Percentiles rank a stretch among this genome's conserved stretches.
These are phyloP conservation scores for Dryocosmus kuriphilus DNA, from an alignment of 2,888 invertebrate genomes.

Conservation along the genomic window DNA sequence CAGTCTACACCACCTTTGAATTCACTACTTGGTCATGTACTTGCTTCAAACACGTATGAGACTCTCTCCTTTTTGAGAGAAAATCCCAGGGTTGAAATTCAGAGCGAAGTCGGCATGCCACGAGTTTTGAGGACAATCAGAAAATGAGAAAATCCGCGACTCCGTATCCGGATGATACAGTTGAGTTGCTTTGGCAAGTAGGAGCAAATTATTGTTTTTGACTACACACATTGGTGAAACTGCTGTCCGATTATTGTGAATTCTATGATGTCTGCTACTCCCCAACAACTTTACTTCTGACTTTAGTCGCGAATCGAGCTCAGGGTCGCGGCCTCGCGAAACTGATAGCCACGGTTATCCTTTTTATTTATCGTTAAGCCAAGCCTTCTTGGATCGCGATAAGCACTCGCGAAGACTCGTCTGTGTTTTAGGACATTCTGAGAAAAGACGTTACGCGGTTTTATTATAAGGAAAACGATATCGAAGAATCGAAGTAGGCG, in stretches of 20 bases:
- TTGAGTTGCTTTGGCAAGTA: constrained; percentile 19
- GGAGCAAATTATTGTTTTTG: constrained; percentile 5
- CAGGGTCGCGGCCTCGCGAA: constrained; percentile 35
- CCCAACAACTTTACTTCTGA: constrained; percentile 13
- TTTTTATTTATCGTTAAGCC: constrained; percentile 30
- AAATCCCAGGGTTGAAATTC: constrained; percentile 4
- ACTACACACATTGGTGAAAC: neutral
- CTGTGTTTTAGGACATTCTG: neutral
- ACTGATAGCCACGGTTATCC: constrained; percentile 22
- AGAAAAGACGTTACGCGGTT: neutral
- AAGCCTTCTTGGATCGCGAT: constrained; percentile 14
- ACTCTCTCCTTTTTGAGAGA: neutral
- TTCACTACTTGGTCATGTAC: constrained; percentile 10
- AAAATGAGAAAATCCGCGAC: constrained; percentile 29
- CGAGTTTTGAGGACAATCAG: neutral
- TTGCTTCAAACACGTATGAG: neutral
- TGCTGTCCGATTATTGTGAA: neutral
- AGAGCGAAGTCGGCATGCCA: constrained; percentile 12
- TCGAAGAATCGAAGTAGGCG: constrained; percentile 8
- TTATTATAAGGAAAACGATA: neutral
- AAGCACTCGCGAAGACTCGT: neutral
- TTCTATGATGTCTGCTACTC: neutral
- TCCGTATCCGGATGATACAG: constrained; percentile 15
- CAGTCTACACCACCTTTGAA: constrained; percentile 35
- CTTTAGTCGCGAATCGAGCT: constrained; percentile 21